Evolutionary conservation across 2,113 vertebrate species (phyloP).

Genomic region (Dendropsophus ebraccatus): DNA sequence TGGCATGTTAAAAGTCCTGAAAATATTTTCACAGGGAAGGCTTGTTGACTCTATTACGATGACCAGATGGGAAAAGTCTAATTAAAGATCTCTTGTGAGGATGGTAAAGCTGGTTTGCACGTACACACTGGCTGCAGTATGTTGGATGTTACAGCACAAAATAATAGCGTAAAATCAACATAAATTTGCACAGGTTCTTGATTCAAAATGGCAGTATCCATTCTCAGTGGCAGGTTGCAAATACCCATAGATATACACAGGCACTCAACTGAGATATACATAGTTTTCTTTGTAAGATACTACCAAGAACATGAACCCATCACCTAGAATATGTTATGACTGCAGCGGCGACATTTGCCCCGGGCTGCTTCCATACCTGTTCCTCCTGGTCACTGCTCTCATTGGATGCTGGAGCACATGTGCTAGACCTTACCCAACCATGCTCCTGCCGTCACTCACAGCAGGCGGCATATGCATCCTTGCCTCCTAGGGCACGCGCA

Average conservation of each 20-base stretch:
- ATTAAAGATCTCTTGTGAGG: not conserved
- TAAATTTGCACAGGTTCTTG: not conserved
- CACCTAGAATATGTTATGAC: no score
- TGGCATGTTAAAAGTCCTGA: slow-evolving; percentile 23
- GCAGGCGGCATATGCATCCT: no score
- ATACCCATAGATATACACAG: not conserved
- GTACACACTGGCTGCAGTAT: not conserved
- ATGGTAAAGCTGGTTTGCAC: not conserved
- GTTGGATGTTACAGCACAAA: not conserved
- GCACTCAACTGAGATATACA: no score
- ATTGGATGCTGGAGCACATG: no score
- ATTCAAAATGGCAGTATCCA: not conserved
- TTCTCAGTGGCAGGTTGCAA: not conserved
- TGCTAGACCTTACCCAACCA: no score
- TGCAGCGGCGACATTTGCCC: no score
- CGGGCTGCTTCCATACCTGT: no score
- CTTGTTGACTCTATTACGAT: slow-evolving; percentile 15
- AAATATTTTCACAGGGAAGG: slow-evolving; percentile 1
- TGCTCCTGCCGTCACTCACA: no score
- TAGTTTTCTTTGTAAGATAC: no score
- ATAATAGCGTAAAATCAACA: not conserved
- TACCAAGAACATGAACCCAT: no score
- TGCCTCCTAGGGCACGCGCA: no score
- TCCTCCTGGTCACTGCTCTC: no score
- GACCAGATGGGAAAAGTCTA: slow-evolving; percentile 33